Conservation (phyloP, 2,888 invertebrate species). For the Ichneumoninae sp. region DNA sequence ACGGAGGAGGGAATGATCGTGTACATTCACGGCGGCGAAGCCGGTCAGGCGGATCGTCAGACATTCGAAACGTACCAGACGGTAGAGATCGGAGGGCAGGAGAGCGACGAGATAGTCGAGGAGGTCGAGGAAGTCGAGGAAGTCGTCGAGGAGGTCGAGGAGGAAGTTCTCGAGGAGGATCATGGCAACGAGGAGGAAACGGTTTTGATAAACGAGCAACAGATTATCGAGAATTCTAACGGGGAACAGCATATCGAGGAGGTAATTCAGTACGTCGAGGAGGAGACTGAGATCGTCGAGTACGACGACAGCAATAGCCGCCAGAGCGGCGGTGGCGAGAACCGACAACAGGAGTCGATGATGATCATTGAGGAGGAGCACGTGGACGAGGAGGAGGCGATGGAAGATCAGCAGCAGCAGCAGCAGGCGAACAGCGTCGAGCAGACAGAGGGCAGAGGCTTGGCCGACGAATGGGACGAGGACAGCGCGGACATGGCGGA, state of each 20-base stretch:
- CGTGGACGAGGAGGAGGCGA: constrained; percentile 72
- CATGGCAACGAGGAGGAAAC: constrained; percentile 76
- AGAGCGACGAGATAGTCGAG: constrained; percentile 45
- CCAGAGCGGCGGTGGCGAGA: constrained; percentile 75
- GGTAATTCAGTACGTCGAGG: constrained; percentile 82
- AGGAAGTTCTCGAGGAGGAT: constrained; percentile 77
- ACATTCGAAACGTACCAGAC: constrained; percentile 63
- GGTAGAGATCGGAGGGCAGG: constrained; percentile 65
- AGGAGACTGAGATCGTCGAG: constrained; percentile 83
- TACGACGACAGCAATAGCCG: constrained; percentile 75
- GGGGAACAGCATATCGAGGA: constrained; percentile 77
- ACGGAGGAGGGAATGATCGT: constrained; percentile 81
- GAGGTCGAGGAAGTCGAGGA: constrained; percentile 74
- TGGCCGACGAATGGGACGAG: constrained; percentile 79
- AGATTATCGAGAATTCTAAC: constrained; percentile 70
- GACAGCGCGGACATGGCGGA: constrained; percentile 73
- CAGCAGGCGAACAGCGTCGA: constrained; percentile 41
- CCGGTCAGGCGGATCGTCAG: constrained; percentile 71
- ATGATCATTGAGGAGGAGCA: constrained; percentile 81
- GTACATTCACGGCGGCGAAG: constrained; percentile 79
- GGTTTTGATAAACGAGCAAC: constrained; percentile 71
- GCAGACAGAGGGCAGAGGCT: constrained; percentile 65
- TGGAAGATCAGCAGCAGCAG: constrained; percentile 30
- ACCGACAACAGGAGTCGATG: constrained; percentile 78
- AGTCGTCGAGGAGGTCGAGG: constrained; percentile 80